phyloP scores from a whole-genome alignment of 92 coral and sea anemone species.

The Porites divaricata region DNA sequence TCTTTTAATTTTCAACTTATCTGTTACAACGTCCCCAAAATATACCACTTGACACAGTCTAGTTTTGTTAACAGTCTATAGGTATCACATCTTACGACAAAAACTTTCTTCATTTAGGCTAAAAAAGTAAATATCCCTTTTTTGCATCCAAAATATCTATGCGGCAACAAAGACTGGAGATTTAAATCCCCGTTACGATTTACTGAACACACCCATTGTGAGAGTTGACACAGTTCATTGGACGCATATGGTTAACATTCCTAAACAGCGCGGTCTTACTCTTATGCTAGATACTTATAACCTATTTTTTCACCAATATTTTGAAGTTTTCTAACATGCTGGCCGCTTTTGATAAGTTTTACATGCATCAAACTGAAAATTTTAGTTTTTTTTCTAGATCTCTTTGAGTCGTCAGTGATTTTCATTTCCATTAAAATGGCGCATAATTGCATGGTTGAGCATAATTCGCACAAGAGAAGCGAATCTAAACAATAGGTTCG shows the following conservation, averaged over 20 bases:
- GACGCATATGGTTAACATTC: background rate
- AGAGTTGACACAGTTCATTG: background rate
- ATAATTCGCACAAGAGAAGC: conserved; percentile 10
- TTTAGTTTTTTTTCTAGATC: background rate
- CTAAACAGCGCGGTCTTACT: background rate
- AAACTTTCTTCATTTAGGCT: too few relatives aligned
- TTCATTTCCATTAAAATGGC: background rate
- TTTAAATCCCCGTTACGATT: conserved; percentile 28
- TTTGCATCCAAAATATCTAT: background rate
- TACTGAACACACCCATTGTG: background rate
- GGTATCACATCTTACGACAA: too few relatives aligned
- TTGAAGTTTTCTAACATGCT: background rate
- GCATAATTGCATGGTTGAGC: background rate
- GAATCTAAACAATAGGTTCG: conserved; percentile 2
- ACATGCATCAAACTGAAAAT: background rate
- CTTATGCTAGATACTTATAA: background rate
- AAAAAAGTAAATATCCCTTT: too few relatives aligned
- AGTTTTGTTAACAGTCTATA: background rate
- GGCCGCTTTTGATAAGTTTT: background rate
- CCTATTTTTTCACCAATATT: background rate
- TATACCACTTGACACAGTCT: background rate
- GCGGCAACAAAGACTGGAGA: background rate
- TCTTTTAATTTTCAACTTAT: too few relatives aligned
- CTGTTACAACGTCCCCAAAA: background rate
- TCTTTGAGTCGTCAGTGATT: background rate